Evolutionary conservation across 2,888 invertebrate genomes (phyloP).

Genomic region (Xylocampa areola): DNA sequence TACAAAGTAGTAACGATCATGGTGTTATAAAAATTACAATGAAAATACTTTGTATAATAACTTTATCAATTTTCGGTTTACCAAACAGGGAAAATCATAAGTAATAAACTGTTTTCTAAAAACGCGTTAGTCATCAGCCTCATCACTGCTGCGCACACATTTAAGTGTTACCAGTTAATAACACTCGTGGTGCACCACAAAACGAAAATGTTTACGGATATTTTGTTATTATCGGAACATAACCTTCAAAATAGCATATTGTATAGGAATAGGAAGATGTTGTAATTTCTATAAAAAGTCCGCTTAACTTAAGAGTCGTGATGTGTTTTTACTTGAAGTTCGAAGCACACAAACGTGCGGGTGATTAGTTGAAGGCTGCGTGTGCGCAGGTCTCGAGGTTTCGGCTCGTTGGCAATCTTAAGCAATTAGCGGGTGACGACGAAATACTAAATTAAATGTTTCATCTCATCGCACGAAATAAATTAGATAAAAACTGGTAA

Average conservation of each 20-base stretch:
- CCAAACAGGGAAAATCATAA: no score
- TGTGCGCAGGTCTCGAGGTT: background rate
- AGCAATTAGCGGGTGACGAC: background rate
- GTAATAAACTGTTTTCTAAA: background rate
- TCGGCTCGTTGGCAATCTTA: background rate
- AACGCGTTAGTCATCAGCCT: background rate
- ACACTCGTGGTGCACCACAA: constrained; percentile 7
- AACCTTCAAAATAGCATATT: constrained; percentile 33
- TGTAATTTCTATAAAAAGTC: constrained; percentile 25
- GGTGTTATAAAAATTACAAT: background rate
- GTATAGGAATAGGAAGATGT: constrained; percentile 24
- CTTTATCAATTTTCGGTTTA: no score
- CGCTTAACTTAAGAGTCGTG: constrained; percentile 24
- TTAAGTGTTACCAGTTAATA: constrained; percentile 3
- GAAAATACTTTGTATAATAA: no score
- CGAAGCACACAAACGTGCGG: constrained; percentile 6
- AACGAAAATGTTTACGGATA: no score
- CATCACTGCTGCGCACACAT: background rate
- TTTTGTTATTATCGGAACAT: constrained; percentile 13
- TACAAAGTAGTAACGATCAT: no score
- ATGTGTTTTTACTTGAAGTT: constrained; percentile 7
- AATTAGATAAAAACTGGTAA: background rate
- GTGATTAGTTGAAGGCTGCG: constrained; percentile 41
- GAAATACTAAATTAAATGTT: background rate
- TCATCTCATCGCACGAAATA: background rate